phyloP scores from a whole-genome alignment of 1,140 invertebrate genomes.

The Trichonephila inaurata region DNA sequence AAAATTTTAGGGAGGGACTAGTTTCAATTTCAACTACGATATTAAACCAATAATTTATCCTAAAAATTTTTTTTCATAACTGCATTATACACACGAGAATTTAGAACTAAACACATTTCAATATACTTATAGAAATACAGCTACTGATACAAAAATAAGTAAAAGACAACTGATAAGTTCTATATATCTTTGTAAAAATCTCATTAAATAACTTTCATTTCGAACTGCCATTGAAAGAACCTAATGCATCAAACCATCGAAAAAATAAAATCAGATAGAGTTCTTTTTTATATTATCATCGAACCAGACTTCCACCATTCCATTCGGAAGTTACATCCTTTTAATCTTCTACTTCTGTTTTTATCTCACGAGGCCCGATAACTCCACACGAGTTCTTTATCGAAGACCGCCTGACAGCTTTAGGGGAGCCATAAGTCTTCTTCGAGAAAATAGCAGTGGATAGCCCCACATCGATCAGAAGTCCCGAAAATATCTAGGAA shows the following conservation, averaged over 20 bases:
- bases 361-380: slow-evolving; percentile 55
- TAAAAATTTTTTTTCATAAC: too few species aligned
- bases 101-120: too few species aligned
- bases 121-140: too few species aligned
- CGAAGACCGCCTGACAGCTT: slow-evolving; percentile 62
- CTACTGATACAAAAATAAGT: too few species aligned
- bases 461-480: slow-evolving; percentile 45
- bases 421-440: slow-evolving; percentile 67
- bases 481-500: slow-evolving; percentile 8
- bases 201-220: slow-evolving; percentile 7
- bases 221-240: not conserved
- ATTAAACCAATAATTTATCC: too few species aligned
- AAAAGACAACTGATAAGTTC: too few species aligned
- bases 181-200: not conserved
- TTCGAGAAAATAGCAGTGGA: slow-evolving; percentile 58
- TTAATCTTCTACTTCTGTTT: slow-evolving; percentile 63
- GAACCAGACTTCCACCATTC: not conserved
- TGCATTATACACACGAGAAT: too few species aligned
- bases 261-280: not conserved
- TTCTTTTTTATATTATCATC: slow-evolving; percentile 5
- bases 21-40: too few species aligned
- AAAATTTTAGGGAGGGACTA: too few species aligned
- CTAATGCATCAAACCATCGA: not conserved
- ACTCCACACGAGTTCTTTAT: slow-evolving; percentile 63
- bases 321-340: slow-evolving; percentile 57